Evolutionary conservation across 37 sponge, comb jelly and placozoan species (phyloP).

Genomic region (Mnemiopsis leidyi): DNA sequence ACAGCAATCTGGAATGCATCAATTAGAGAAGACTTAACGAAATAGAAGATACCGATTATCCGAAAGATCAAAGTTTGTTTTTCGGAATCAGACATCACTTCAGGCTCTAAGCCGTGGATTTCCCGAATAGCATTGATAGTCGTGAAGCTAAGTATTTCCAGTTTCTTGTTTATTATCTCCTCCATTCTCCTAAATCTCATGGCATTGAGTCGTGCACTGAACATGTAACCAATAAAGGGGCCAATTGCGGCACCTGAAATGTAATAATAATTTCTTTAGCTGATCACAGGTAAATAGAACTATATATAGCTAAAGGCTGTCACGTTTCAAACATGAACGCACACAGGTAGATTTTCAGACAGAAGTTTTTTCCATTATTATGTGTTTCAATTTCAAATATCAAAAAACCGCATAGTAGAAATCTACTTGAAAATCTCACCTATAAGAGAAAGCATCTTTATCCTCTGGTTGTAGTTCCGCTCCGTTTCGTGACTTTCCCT

Average conservation of each 20-base stretch:
- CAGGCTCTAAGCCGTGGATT: slow-evolving; percentile 53
- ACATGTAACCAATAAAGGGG: slow-evolving; percentile 37
- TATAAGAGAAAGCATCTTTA: slow-evolving; percentile 17
- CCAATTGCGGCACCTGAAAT: slow-evolving; percentile 38
- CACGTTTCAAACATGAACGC: background rate
- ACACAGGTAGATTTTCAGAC: too few species aligned
- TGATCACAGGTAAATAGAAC: too few species aligned
- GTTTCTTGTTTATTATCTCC: slow-evolving; percentile 9
- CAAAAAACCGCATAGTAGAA: background rate
- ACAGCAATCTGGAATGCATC: background rate
- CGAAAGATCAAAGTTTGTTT: background rate
- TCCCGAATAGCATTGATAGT: slow-evolving; percentile 47
- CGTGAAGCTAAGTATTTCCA: background rate
- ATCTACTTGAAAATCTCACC: too few species aligned
- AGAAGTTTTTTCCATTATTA: too few species aligned
- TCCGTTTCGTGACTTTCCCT: slow-evolving; percentile 47
- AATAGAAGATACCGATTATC: background rate
- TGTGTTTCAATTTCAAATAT: background rate
- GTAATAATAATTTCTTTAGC: too few species aligned
- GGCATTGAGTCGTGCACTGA: slow-evolving; percentile 51
- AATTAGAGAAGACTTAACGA: background rate
- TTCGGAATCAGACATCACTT: slow-evolving; percentile 29
- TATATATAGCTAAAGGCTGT: background rate
- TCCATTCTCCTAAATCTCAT: slow-evolving; percentile 26
- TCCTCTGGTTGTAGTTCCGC: slow-evolving; percentile 65